Evolutionary conservation across 2,888 invertebrate genomes (phyloP).

Genomic region (Platycheirus albimanus): DNA sequence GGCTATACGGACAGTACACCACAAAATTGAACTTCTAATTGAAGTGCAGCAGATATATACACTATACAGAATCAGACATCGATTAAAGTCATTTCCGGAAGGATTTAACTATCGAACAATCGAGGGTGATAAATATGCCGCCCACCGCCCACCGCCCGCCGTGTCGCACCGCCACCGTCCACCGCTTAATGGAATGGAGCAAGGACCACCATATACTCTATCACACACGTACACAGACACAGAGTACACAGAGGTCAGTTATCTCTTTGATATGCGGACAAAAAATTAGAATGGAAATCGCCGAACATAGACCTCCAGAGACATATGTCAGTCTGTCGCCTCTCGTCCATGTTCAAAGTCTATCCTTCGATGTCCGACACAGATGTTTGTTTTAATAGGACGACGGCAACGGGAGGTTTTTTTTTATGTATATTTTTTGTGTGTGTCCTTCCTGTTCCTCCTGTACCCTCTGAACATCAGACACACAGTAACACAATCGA

Average conservation of each 20-base stretch:
- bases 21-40: conserved; percentile 63
- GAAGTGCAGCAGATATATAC: conserved; percentile 58
- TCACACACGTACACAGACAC: too few species aligned
- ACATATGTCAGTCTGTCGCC: conserved; percentile 73
- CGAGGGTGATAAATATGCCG: conserved; percentile 59
- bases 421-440: too few species aligned
- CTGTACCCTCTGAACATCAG: conserved; percentile 52
- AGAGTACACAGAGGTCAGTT: conserved; percentile 71
- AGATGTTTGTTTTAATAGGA: conserved; percentile 64
- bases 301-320: conserved; percentile 53
- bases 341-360: conserved; percentile 66
- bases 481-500: conserved; percentile 60
- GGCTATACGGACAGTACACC: neutral
- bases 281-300: conserved; percentile 46
- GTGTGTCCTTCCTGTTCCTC: conserved; percentile 1
- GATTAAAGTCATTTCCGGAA: conserved; percentile 71
- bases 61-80: conserved; percentile 58
- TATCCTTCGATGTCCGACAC: conserved; percentile 63
- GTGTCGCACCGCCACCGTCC: too few species aligned
- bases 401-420: neutral
- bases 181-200: conserved; percentile 14
- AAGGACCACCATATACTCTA: conserved; percentile 15
- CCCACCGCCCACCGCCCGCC: too few species aligned
- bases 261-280: conserved; percentile 38
- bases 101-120: conserved; percentile 66